Percentiles rank a stretch among this genome's conserved stretches.
Evolutionary conservation across 37 sponge, comb jelly and placozoan genomes (phyloP).

Genomic region (Axinella damicornis): DNA sequence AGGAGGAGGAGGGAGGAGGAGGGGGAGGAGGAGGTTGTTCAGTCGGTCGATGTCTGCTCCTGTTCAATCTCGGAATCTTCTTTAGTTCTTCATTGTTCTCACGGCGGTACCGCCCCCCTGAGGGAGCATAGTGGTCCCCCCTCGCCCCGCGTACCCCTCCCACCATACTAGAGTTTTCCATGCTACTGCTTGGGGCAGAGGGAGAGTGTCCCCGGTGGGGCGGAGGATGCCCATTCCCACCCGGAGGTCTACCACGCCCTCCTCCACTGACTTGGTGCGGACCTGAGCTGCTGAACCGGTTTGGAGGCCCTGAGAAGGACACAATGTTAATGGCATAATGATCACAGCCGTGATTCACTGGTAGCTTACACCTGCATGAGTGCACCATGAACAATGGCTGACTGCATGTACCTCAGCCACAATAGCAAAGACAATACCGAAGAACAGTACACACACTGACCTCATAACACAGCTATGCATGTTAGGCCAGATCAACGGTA

Average conservation of each 20-base stretch:
- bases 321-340: neutral
- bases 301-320: neutral
- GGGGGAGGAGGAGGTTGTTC: no score
- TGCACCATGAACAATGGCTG: no score
- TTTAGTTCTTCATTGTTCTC: neutral
- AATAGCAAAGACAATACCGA: no score
- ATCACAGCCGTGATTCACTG: no score
- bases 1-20: no score
- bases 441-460: no score
- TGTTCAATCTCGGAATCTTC: slow-evolving; percentile 33
- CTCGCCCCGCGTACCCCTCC: slow-evolving; percentile 1
- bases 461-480: no score
- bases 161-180: neutral
- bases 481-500: no score
- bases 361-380: no score
- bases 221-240: neutral
- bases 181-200: no score
- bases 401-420: no score
- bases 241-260: no score
- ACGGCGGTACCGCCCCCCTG: neutral
- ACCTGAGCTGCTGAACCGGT: neutral
- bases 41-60: neutral
- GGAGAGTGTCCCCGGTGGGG: neutral
- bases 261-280: neutral
- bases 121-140: neutral